A percentile compares a stretch with the other conserved stretches of the same genome.
Conservation (phyloP, 2,888 invertebrate genomes). For the Drosophila leonis region DNA sequence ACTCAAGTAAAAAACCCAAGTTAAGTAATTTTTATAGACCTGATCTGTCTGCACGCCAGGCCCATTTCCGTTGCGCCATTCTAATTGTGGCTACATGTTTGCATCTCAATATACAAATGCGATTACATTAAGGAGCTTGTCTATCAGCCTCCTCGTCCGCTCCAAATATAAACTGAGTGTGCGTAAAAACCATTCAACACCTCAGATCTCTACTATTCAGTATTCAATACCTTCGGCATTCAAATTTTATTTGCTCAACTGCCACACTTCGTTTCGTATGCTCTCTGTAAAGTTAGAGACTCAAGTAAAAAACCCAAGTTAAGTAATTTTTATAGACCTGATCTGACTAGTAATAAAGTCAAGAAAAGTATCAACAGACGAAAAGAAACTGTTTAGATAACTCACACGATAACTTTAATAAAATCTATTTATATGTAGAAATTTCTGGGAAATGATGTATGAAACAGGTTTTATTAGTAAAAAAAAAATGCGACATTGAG, state of each 20-base stretch:
- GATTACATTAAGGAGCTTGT: conserved; percentile 72
- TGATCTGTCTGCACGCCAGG: conserved; percentile 48
- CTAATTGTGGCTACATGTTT: conserved; percentile 36
- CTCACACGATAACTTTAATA: conserved; percentile 7
- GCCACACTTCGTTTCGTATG: neutral
- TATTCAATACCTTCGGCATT: conserved; percentile 34
- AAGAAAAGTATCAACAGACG: neutral
- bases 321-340: conserved; percentile 21
- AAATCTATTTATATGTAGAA: neutral
- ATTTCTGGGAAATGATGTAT: neutral
- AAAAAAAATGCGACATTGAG: neutral
- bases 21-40: conserved; percentile 19
- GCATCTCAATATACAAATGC: conserved; percentile 40
- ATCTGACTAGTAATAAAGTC: conserved; percentile 13
- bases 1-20: conserved; percentile 15
- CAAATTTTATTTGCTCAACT: conserved; percentile 12
- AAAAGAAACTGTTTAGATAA: conserved; percentile 14
- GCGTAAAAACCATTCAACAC: conserved; percentile 40
- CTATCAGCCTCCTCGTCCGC: neutral
- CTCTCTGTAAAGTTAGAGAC: conserved; percentile 10
- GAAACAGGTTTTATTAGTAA: conserved; percentile 6
- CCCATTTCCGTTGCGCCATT: too few species aligned
- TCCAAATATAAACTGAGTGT: conserved; percentile 31
- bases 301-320: conserved; percentile 16
- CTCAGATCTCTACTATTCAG: conserved; percentile 2